Base-by-base conservation (phyloP, 2,113 vertebrate species). In the Ondatra zibethicus region DNA sequence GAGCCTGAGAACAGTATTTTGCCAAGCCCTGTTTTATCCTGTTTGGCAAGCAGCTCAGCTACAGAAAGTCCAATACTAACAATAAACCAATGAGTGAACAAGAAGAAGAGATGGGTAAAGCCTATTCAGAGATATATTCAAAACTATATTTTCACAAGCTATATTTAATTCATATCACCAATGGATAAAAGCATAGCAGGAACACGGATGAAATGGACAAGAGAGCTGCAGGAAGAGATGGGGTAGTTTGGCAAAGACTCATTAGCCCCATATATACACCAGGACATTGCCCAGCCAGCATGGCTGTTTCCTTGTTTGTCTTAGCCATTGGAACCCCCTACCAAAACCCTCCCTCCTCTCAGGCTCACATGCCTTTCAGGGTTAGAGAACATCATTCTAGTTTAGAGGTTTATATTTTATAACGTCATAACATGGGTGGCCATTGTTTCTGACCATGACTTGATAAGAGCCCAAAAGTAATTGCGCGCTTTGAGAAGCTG, bases 111-210 rank as follows among this genome's bases (percentile, higher is more conserved):
- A 77, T n/a, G 42, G n/a, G 39, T 19, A 95, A 42, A 94, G 36
- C 68, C 33, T 39, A 89, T 7, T 39, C n/a, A 19, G 70, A 77
- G 39, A 93, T 73, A 73, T 21, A 13, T 16, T 92, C 47, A 14
- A 75, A 92, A 50, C 47, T 85, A 58, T 75, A 78, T 27, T 70
- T 70, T 61, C 72, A 81, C 10, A 92, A 92, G 95, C 87, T 78
- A 68, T n/a, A 55, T 55, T 19, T 3, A 25, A 55, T 27, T n/a
- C 11, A 47, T 55, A 58, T 47, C 19, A 55, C 72, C 33, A 91
- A 25, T 5, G 4, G 63, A 66, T 39, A 13, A 61, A 92, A 73
- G 21, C 45, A 36, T 45, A 63, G 58, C 58, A 42, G 13, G 23
- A 61, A 63, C 13, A 9, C 1, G 1, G 12, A 84, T 55, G 16